Evolutionary conservation across 2,888 invertebrate species (phyloP).

Genomic region (Drosophila ustulata): DNA sequence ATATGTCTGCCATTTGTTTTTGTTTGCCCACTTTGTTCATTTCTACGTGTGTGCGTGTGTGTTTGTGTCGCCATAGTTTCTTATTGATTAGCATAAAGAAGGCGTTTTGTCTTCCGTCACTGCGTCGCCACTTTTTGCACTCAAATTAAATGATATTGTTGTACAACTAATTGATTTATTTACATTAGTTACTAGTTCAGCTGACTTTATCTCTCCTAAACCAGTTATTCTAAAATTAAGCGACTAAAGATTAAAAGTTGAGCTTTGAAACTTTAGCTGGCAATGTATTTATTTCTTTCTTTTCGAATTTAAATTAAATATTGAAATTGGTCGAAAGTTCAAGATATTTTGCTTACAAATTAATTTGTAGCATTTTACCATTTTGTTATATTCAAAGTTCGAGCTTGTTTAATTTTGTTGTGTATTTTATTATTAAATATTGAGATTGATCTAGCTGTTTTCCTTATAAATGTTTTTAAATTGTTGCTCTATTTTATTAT

Average conservation of each 20-base stretch:
- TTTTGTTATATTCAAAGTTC: too few species aligned
- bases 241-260: neutral
- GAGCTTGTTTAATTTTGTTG: too few species aligned
- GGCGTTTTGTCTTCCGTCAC: slow-evolving; percentile 16
- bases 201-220: neutral
- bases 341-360: too few species aligned
- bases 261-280: too few species aligned
- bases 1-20: slow-evolving; percentile 3
- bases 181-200: neutral
- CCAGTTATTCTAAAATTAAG: neutral
- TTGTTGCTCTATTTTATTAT: neutral
- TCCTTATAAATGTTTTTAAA: neutral
- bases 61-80: slow-evolving; percentile 39
- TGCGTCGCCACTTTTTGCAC: slow-evolving; percentile 10
- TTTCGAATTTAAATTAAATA: too few species aligned
- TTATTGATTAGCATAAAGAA: slow-evolving; percentile 55
- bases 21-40: neutral
- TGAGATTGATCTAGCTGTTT: neutral
- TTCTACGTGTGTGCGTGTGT: slow-evolving; percentile 2
- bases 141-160: neutral
- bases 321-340: too few species aligned
- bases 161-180: neutral
- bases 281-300: too few species aligned
- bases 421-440: neutral
- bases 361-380: too few species aligned